Evolutionary conservation across 2,113 vertebrate species (phyloP), one percentile per base, ranked within the genome.

Genomic region (Etheostoma cragini): DNA sequence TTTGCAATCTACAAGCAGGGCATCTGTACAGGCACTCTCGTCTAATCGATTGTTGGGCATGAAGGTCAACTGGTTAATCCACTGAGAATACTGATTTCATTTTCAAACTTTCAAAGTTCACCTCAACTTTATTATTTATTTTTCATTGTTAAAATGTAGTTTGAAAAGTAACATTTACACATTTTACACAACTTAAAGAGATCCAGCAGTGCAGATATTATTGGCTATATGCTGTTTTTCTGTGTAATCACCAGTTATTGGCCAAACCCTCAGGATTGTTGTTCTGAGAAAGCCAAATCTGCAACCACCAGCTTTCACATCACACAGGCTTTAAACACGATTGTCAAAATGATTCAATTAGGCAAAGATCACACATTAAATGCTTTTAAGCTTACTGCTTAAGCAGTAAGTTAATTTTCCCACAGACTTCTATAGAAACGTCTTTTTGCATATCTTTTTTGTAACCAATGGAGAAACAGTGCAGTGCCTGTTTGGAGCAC

Each of bases 51-150:
- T 4, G 1, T 35, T 69, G 5, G 6, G 66, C 30, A 38, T 72
- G 87, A 88, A 89, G 80, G 69, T 86, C 46, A 49, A 38, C 17
- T 21, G 14, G 69, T 72, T 64, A 50, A 83, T 82, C 12, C 6
- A 26, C 10, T 57, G 8, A 60, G 56, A 76, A 7, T 22, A 58
- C 16, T 79, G 57, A 68, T 74, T 62, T 3, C 33, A 15, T 53
- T 81, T 70, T 50, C 8, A 24, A 72, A 15, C 49, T 81, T 70
- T 50, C 8, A 24, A 72, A 67, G 54, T 38, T 4, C 35, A 11
- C 6, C 67, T 66, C 49, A 8, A 11, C 5, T 46, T 61, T n/a
- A 38, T 13, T 15, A 47, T 68, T 17, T 6, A 49, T 56, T 58
- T 42, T 6, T 24, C 8, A 0, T 47, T 63, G 14, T 69, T 62